These are phyloP conservation scores for Furcifer pardalis DNA, from an alignment of 2,797 vertebrate genomes.

Conservation along the genomic window DNA sequence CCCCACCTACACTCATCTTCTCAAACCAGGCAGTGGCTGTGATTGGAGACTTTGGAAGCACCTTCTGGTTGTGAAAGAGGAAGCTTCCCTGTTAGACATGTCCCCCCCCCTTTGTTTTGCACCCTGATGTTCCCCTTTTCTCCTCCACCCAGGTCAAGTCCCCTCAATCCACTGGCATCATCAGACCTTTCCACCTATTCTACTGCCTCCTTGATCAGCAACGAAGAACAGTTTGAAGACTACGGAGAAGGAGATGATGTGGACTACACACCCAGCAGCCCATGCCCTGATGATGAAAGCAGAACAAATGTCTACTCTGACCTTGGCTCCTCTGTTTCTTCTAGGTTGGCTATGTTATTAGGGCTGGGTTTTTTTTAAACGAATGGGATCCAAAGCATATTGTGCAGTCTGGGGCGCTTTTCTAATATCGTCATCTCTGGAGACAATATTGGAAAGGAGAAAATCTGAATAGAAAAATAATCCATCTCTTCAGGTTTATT, in stretches of 20 bases:
- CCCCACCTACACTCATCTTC: background rate
- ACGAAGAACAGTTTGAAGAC: constrained; percentile 98
- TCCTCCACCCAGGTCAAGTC: constrained; percentile 72
- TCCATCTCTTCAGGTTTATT: background rate
- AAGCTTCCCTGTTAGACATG: constrained; percentile 22
- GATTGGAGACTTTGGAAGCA: background rate
- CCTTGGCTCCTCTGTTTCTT: constrained; percentile 93
- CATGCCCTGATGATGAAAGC: constrained; percentile 89
- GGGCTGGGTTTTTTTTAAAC: no score
- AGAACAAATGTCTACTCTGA: constrained; percentile 91
- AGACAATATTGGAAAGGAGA: background rate
- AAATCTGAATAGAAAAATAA: background rate
- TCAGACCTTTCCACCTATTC: constrained; percentile 92
- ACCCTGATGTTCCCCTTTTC: constrained; percentile 62
- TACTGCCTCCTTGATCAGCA: constrained; percentile 87
- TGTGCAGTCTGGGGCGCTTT: background rate
- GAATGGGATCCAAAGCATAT: background rate
- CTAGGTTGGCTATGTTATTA: constrained; percentile 83
- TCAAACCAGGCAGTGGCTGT: background rate
- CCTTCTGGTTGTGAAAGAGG: constrained; percentile 16
- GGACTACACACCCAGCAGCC: constrained; percentile 91
- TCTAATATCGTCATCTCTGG: background rate
- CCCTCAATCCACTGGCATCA: constrained; percentile 83
- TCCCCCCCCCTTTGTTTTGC: constrained; percentile 51
- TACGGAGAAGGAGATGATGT: constrained; percentile 94